Conservation (phyloP, 2,113 vertebrate species). For the Lycaon pictus region DNA sequence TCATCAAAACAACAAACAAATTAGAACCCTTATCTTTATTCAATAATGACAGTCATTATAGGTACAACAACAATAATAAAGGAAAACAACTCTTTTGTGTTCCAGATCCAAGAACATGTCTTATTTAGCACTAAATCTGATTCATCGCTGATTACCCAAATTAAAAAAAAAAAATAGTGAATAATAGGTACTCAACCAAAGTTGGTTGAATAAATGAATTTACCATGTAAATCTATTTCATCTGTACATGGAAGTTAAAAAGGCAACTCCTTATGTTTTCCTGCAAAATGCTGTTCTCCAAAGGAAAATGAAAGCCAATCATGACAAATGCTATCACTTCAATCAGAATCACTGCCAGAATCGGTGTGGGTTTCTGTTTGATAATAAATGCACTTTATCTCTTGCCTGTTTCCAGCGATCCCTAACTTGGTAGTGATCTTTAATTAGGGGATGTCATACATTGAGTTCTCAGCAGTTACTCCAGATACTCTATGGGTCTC, state of each 20-base stretch:
- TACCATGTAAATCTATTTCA: slow-evolving; percentile 7
- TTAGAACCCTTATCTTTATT: neutral
- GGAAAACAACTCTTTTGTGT: neutral
- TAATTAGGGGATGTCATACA: slow-evolving; percentile 72
- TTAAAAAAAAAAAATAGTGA: slow-evolving; percentile 13
- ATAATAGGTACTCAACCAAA: neutral
- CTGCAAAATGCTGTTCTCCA: slow-evolving; percentile 24
- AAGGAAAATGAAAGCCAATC: slow-evolving; percentile 56
- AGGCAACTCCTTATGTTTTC: slow-evolving; percentile 28
- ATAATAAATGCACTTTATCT: slow-evolving; percentile 71
- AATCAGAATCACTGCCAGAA: slow-evolving; percentile 4
- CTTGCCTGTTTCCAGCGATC: slow-evolving; percentile 53
- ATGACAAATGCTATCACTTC: slow-evolving; percentile 41
- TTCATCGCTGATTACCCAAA: neutral
- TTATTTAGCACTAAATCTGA: neutral
- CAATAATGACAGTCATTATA: neutral
- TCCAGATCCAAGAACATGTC: neutral
- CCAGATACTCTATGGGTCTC: slow-evolving; percentile 26
- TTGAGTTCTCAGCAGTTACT: slow-evolving; percentile 65
- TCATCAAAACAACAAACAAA: neutral
- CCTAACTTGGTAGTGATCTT: slow-evolving; percentile 66
- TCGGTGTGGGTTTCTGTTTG: slow-evolving; percentile 53
- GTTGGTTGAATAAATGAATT: neutral
- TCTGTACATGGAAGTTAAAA: slow-evolving; percentile 28
- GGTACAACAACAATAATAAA: neutral